Base-by-base conservation (phyloP, 2,888 invertebrate genomes). In the Tetrapedia diversipes region DNA sequence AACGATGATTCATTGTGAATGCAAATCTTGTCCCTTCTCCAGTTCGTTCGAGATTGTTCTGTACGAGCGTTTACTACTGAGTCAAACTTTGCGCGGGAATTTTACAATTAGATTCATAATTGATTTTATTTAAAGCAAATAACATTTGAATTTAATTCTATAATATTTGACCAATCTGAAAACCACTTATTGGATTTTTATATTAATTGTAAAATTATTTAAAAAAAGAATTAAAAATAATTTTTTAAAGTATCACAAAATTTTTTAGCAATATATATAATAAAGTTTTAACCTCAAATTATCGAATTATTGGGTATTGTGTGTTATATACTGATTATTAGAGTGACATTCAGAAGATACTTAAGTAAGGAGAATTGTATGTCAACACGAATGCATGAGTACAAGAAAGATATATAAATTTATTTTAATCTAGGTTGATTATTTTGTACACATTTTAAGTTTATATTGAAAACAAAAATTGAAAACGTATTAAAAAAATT, bases 1-100 rank as follows among this genome's bases (percentile, higher is more conserved):
- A 69, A 63, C 54, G 64, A 70, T 79, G 78, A 79, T 77, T 77
- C 72, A 77, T 61, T 45, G 39, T 19, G 54, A 77, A 64, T 54
- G 45, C 27, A 32, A 73, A 77, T 67, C 34, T 37, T 61, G 73
- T 69, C 47, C 53, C 54, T 63, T 53, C 57, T 56, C 53, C 47
- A 22, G 29, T 67, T 75, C 24, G 24, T 78, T 79, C 59, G 45
- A 75, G 63, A 70, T 75, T 41, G 49, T 79, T 78, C 67, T 49
- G 47, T n/a, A n/a, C 11, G 22, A 63, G 10, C 34, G 45, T 61
- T 43, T 22, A 11, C 7, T n/a, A 29, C n/a, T 2, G 6, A 37
- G n/a, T 4, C 6, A 4, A 19, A 59, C n/a, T 59, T 59, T 22
- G 24, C n/a, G 41, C 47, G 75, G 47, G 43, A 63, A 68, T 14